These are phyloP conservation scores for Temnopleurus reevesii DNA, from an alignment of 53 echinoderm and acorn worm species.

Conservation along the genomic window DNA sequence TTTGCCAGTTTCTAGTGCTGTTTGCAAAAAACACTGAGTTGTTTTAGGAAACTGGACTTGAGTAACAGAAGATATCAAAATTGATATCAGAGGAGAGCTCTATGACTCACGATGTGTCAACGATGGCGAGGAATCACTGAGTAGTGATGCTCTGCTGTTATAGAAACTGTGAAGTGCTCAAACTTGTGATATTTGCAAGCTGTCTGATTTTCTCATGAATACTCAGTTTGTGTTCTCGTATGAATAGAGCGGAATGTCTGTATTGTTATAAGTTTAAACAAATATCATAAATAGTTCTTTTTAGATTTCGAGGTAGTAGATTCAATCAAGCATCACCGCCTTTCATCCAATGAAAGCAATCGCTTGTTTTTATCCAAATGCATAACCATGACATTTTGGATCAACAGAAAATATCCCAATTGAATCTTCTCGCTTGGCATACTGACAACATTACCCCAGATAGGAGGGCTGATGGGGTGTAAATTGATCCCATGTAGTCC, in stretches of 20 bases:
- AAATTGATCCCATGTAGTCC: conserved; percentile 19
- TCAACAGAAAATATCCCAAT: conserved; percentile 20
- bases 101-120: too few species aligned
- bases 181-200: too few species aligned
- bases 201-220: too few species aligned
- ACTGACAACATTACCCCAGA: conserved; percentile 33
- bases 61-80: neutral
- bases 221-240: neutral
- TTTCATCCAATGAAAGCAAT: neutral
- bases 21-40: neutral
- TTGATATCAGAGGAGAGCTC: too few species aligned
- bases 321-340: neutral
- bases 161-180: neutral
- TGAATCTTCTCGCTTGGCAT: conserved; percentile 20
- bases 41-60: neutral
- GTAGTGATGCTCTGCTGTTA: neutral
- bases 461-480: neutral
- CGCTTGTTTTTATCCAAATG: conserved; percentile 31
- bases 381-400: conserved; percentile 37
- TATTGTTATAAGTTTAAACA: neutral
- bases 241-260: neutral
- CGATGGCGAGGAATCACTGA: too few species aligned
- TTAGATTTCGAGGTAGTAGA: neutral
- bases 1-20: neutral
- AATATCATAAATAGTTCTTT: neutral